Conservation (phyloP, 2,888 invertebrate species). For the Spodoptera exigua region DNA sequence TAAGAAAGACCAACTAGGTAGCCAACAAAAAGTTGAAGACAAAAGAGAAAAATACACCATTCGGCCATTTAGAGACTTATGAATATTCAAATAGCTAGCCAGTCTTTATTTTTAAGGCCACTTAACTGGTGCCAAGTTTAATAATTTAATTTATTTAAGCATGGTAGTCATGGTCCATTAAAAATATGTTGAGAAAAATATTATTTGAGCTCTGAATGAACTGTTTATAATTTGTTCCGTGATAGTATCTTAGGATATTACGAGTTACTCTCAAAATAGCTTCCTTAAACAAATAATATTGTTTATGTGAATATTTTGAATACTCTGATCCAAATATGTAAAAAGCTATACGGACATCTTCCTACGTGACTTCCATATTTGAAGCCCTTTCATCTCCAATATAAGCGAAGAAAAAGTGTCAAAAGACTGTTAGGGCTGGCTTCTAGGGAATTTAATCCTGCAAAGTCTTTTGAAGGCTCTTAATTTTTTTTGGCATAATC, state of each 20-base stretch:
- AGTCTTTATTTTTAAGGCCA: slow-evolving; percentile 49
- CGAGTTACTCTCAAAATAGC: slow-evolving; percentile 35
- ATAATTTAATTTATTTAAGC: slow-evolving; percentile 51
- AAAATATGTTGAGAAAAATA: slow-evolving; percentile 43
- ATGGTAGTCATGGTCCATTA: slow-evolving; percentile 49
- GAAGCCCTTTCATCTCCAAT: slow-evolving; percentile 22
- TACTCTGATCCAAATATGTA: slow-evolving; percentile 29
- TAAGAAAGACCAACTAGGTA: slow-evolving; percentile 30
- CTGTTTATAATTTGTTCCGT: slow-evolving; percentile 23
- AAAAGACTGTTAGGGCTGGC: slow-evolving; percentile 10
- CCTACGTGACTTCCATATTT: slow-evolving; percentile 16
- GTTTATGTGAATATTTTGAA: slow-evolving; percentile 35
- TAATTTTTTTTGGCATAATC: slow-evolving; percentile 50
- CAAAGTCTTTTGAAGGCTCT: slow-evolving; percentile 29
- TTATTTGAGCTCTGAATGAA: slow-evolving; percentile 22
- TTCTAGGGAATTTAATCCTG: slow-evolving; percentile 19
- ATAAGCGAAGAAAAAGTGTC: slow-evolving; percentile 15
- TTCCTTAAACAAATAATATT: slow-evolving; percentile 26
- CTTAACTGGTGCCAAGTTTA: slow-evolving; percentile 54
- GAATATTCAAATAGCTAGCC: slow-evolving; percentile 54
- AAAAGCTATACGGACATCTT: slow-evolving; percentile 1
- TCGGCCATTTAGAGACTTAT: slow-evolving; percentile 56
- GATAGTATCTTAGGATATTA: slow-evolving; percentile 21
- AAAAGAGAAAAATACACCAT: slow-evolving; percentile 58
- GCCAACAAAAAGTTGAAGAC: slow-evolving; percentile 50